Evolutionary conservation across 2,113 vertebrate genomes (phyloP), one percentile per base, ranked within the genome.

Genomic region (Silurus meridionalis): DNA sequence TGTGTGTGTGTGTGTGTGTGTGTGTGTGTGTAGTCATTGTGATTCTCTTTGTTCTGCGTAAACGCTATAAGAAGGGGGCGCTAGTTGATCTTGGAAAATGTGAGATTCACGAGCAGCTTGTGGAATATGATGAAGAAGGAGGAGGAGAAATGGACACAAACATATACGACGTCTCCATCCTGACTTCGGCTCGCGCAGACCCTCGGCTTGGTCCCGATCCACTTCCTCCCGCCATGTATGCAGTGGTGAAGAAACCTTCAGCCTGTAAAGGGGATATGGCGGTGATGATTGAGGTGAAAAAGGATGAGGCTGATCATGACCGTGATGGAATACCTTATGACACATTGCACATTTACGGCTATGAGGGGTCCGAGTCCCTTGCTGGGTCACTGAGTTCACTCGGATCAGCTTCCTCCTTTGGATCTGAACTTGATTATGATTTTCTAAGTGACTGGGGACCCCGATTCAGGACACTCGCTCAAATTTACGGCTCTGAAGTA

Each of bases 61-160:
- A 95, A 87, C 95, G 94, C 69, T 95, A 96, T 78, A 96, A 95
- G 94, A 98, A 97, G 91, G 95, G 98, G 0, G 91, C 95, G 8
- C 92, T 95, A 0, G 90, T 94, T 3, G 93, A 92, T 0, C 88
- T 95, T 89, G 89, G 94, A 75, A 98, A 97, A 91, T 94, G 96
- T 0, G 98, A 99, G 91, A 97, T 99, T 89, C 97, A 97, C 0
- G 98, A 99, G 95, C 98, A 99, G 94, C 94, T 99, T 84, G 97
- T 99, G 84, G 96, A 95, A 4, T 99, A 99, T 0, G 97, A 99
- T 0, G 98, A 99, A 90, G 98, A 99, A 92, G 98, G 98, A 0
- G 98, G 98, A 0, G 98, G 98, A 0, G 98, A 99, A 93, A 99
- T 99, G 98, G 98, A 99, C 92, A 99, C 98, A 66, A 98, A 96